phyloP scores from a whole-genome alignment of 2,888 invertebrate species.

The Luperina nickerlii region DNA sequence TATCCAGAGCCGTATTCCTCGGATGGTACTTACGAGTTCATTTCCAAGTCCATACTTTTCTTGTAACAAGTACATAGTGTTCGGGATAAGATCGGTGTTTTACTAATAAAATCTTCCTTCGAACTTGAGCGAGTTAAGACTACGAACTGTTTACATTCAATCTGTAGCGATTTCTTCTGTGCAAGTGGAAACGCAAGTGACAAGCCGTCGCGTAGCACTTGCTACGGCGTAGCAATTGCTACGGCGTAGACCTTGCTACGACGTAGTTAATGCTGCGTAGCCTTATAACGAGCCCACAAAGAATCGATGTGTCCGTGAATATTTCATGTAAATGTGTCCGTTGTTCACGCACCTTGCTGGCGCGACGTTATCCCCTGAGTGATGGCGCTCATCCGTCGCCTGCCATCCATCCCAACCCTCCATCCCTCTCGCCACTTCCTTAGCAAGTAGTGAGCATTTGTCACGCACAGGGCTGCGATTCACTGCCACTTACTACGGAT shows the following conservation, averaged over 20 bases:
- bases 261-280: background rate
- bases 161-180: constrained; percentile 31
- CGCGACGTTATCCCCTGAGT: constrained; percentile 47
- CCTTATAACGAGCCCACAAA: background rate
- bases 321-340: constrained; percentile 44
- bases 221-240: constrained; percentile 35
- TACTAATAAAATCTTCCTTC: constrained; percentile 31
- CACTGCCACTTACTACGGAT: constrained; percentile 10
- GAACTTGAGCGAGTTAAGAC: constrained; percentile 38
- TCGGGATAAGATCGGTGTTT: constrained; percentile 18
- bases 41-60: constrained; percentile 28
- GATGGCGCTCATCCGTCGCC: constrained; percentile 51
- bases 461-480: constrained; percentile 28
- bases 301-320: constrained; percentile 24
- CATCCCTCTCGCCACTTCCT: constrained; percentile 21
- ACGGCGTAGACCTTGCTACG: constrained; percentile 34
- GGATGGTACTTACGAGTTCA: constrained; percentile 6
- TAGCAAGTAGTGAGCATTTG: constrained; percentile 41
- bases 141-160: constrained; percentile 47
- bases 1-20: constrained; percentile 22
- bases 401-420: constrained; percentile 13
- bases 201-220: constrained; percentile 22
- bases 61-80: constrained; percentile 10
- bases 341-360: constrained; percentile 43
- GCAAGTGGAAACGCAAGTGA: constrained; percentile 11